Conservation (phyloP, 2,888 invertebrate species). For the Polyommatus icarus region DNA sequence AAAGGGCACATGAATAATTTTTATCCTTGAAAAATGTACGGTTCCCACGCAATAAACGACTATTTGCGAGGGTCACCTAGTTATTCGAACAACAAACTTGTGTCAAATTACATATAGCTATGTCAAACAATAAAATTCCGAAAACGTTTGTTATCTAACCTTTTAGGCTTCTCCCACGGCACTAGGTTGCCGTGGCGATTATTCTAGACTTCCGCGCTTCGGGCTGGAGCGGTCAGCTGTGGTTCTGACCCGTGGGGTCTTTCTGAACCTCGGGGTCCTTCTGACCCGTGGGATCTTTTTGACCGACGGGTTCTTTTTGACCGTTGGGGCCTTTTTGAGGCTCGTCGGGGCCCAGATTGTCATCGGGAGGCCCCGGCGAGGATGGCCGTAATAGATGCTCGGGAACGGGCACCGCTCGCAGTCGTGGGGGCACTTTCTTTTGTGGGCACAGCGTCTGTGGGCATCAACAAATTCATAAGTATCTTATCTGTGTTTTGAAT, state of each 20-base stretch:
- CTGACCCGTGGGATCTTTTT: neutral
- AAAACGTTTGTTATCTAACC: conserved; percentile 3
- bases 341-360: conserved; percentile 34
- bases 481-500: neutral
- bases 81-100: neutral
- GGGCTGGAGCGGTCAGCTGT: conserved; percentile 13
- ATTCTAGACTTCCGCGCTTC: neutral
- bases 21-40: too few relatives aligned
- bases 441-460: conserved; percentile 74
- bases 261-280: neutral
- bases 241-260: neutral
- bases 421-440: conserved; percentile 90
- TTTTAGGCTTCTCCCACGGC: conserved; percentile 21
- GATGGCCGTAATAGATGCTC: conserved; percentile 82
- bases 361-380: conserved; percentile 41
- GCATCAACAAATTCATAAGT: neutral
- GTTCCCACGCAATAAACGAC: too few relatives aligned
- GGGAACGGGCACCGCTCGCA: conserved; percentile 88
- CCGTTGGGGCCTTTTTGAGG: neutral
- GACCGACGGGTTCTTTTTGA: neutral
- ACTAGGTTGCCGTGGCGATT: too few relatives aligned
- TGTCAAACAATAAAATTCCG: neutral
- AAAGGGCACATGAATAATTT: too few relatives aligned
- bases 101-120: conserved; percentile 9
- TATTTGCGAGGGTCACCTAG: too few relatives aligned